phyloP scores from a whole-genome alignment of 2,888 invertebrate species.

The Synergus umbraculus region DNA sequence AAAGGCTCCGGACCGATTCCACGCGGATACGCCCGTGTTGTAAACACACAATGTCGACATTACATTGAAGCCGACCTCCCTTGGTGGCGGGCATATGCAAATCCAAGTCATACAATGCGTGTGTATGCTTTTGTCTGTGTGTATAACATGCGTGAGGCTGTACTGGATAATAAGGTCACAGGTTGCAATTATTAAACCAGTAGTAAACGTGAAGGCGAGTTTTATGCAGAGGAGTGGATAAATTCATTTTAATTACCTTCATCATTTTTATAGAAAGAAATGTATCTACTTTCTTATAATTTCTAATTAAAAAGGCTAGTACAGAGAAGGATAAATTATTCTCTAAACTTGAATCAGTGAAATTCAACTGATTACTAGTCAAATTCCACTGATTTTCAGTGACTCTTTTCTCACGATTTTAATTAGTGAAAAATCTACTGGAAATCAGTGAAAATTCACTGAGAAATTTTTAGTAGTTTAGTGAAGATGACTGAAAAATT shows the following conservation, averaged over 20 bases:
- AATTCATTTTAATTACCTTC: neutral
- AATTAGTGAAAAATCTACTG: too few relatives aligned
- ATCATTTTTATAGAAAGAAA: neutral
- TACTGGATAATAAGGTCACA: conserved; percentile 15
- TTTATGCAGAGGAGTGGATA: neutral
- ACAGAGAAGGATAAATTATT: too few relatives aligned
- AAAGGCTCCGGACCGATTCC: conserved; percentile 20
- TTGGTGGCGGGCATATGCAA: conserved; percentile 18
- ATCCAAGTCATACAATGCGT: conserved; percentile 29
- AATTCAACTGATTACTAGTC: too few relatives aligned
- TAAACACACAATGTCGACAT: conserved; percentile 30
- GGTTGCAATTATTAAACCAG: conserved; percentile 22
- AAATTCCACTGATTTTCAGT: too few relatives aligned
- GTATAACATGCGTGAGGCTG: conserved; percentile 18
- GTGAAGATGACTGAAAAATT: too few relatives aligned
- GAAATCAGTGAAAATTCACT: too few relatives aligned
- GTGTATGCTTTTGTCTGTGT: neutral
- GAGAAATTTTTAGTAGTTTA: too few relatives aligned
- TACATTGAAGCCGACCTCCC: conserved; percentile 30
- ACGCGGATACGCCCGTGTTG: conserved; percentile 21
- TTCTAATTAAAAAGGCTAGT: too few relatives aligned
- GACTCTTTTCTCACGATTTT: too few relatives aligned
- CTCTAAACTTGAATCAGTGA: too few relatives aligned
- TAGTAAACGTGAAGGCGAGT: neutral
- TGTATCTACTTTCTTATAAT: too few relatives aligned